phyloP scores from a whole-genome alignment of 2,797 vertebrate genomes.

The Cephalopachus bancanus region DNA sequence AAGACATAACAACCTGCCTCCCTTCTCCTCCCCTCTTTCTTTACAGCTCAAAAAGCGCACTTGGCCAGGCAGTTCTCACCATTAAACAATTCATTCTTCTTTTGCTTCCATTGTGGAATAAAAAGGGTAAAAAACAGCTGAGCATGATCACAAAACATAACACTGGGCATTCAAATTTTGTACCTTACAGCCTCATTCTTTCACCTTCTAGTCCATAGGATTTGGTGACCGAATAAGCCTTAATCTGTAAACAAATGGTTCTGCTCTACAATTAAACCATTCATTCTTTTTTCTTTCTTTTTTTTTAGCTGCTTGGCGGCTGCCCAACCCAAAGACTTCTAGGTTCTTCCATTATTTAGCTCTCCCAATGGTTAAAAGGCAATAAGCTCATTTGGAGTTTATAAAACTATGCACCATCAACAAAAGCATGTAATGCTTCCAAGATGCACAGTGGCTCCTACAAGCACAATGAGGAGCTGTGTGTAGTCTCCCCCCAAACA shows the following conservation, averaged over 20 bases:
- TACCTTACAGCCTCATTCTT: conserved; percentile 85
- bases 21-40: conserved; percentile 71
- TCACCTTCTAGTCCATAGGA: conserved; percentile 85
- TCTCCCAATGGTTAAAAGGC: conserved; percentile 90
- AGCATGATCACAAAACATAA: conserved; percentile 84
- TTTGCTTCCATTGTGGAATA: conserved; percentile 63
- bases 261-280: conserved; percentile 90
- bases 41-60: conserved; percentile 77
- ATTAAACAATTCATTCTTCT: conserved; percentile 83
- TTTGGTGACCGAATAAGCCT: conserved; percentile 88
- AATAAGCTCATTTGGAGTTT: conserved; percentile 90
- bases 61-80: conserved; percentile 80
- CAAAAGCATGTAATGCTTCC: conserved; percentile 88
- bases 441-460: conserved; percentile 81
- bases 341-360: conserved; percentile 89
- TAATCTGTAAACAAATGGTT: conserved; percentile 92
- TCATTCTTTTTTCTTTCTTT: conserved; percentile 68
- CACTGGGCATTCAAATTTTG: conserved; percentile 85
- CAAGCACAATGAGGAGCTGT: conserved; percentile 83
- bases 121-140: conserved; percentile 81
- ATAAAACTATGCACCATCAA: conserved; percentile 89
- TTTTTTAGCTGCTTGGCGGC: conserved; percentile 86
- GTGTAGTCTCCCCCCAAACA: conserved; percentile 21
- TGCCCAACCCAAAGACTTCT: conserved; percentile 87
- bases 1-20: conserved; percentile 75